Evolutionary conservation across 2,888 invertebrate genomes (phyloP).

Genomic region (Machimus atricapillus): DNA sequence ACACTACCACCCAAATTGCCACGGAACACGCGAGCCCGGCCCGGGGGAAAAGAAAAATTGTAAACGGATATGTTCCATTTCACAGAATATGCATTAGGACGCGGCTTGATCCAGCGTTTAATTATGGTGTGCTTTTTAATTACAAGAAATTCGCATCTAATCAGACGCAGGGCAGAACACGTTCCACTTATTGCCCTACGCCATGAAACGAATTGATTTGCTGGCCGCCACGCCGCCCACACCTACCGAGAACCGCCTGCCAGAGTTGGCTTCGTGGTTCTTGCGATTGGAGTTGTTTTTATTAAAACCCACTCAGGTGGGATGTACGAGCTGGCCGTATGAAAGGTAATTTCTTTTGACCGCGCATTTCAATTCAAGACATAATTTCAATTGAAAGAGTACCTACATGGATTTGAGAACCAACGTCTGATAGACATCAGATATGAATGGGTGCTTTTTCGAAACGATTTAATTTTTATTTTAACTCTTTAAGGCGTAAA

Average conservation of each 20-base stretch:
- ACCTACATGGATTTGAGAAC: background rate
- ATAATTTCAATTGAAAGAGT: background rate
- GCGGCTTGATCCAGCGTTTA: background rate
- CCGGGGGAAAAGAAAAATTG: background rate
- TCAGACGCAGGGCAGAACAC: background rate
- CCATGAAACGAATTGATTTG: background rate
- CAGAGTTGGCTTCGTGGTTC: background rate
- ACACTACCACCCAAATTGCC: background rate
- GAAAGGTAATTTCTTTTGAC: background rate
- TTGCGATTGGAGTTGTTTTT: background rate
- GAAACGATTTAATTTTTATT: no score
- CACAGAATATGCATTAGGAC: constrained; percentile 4
- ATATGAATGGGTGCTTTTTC: no score
- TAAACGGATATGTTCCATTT: constrained; percentile 21
- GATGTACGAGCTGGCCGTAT: background rate
- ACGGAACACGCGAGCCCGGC: background rate
- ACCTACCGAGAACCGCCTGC: background rate
- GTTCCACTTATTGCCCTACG: background rate
- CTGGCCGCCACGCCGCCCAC: background rate
- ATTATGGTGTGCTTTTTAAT: constrained; percentile 28
- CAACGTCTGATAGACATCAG: no score
- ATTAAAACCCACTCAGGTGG: background rate
- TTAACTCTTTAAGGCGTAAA: no score
- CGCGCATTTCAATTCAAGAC: background rate
- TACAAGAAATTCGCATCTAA: constrained; percentile 36